These are phyloP conservation scores for Hestina assimilis DNA, from an alignment of 1,140 invertebrate species.

Conservation along the genomic window DNA sequence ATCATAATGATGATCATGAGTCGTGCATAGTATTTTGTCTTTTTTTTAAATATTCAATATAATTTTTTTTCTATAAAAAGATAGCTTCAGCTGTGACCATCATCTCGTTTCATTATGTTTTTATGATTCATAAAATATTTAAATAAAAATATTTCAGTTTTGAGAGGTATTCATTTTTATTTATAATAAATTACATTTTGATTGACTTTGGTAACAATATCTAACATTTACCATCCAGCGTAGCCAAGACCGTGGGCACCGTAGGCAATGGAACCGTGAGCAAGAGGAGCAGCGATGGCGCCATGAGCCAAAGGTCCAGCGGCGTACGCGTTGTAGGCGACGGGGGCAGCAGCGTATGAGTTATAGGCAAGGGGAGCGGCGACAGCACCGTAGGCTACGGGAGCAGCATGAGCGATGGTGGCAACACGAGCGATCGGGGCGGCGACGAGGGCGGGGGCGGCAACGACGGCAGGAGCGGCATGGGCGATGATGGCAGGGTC, in stretches of 20 bases:
- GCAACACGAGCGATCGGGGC: conserved; percentile 28
- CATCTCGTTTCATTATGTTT: too few relatives aligned
- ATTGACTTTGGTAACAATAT: too few relatives aligned
- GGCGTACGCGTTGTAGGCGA: conserved; percentile 37
- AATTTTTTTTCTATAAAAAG: too few relatives aligned
- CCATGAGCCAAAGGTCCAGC: conserved; percentile 33
- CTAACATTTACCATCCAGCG: conserved; percentile 8
- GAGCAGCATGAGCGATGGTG: conserved; percentile 26
- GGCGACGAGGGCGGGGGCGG: conserved; percentile 25
- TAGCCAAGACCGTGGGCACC: conserved; percentile 21
- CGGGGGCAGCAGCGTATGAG: conserved; percentile 22
- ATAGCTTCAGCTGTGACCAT: too few relatives aligned
- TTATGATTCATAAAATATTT: too few relatives aligned
- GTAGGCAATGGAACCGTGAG: conserved; percentile 14
- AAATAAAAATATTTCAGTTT: too few relatives aligned
- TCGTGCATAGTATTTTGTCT: too few relatives aligned
- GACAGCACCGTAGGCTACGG: conserved; percentile 25
- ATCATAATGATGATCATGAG: too few relatives aligned
- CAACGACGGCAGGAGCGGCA: conserved; percentile 28
- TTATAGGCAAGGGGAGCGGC: conserved; percentile 18
- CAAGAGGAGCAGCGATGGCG: conserved; percentile 26
- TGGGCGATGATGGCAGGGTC: conserved; percentile 44
- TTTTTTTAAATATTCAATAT: too few relatives aligned
- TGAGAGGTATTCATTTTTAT: too few relatives aligned
- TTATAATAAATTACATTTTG: too few relatives aligned